Evolutionary conservation across 2,797 vertebrate species (phyloP).

Genomic region (Enteromius paludinosus): DNA sequence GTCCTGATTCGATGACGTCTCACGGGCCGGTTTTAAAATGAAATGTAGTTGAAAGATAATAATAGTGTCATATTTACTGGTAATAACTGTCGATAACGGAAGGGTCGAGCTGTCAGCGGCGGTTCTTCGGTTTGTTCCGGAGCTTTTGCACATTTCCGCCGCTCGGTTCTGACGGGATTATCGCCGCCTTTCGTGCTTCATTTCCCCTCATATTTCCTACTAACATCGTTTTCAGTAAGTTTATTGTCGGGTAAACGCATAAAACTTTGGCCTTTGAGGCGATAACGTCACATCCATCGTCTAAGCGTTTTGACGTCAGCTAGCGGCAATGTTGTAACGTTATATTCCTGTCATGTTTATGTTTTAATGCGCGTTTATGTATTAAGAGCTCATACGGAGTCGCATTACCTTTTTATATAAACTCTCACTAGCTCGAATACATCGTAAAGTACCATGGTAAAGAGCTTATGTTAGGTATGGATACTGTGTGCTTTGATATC

Average conservation of each 20-base stretch:
- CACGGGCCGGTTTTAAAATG: not conserved
- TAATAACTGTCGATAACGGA: not conserved
- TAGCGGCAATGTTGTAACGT: not conserved
- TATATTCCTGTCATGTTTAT: not conserved
- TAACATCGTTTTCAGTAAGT: not conserved
- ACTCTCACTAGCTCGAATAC: not conserved
- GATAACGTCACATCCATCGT: not conserved
- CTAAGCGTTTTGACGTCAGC: not conserved
- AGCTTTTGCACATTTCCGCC: slow-evolving; percentile 60
- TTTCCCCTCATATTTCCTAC: not conserved
- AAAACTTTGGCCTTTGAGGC: not conserved
- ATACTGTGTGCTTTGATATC: not conserved
- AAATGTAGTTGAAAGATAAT: not conserved
- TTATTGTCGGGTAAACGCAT: not conserved
- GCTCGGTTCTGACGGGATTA: slow-evolving; percentile 17
- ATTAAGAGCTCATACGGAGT: not conserved
- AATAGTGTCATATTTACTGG: not conserved
- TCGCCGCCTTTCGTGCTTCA: not conserved
- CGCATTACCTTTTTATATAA: not conserved
- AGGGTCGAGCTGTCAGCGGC: slow-evolving; percentile 47
- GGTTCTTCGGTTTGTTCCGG: slow-evolving; percentile 53
- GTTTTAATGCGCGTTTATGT: not conserved
- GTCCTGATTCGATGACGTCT: not conserved
- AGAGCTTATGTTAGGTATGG: not conserved
- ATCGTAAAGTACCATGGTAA: not conserved